Evolutionary conservation across 2,797 vertebrate genomes (phyloP).

Genomic region (Cryptoprocta ferox): DNA sequence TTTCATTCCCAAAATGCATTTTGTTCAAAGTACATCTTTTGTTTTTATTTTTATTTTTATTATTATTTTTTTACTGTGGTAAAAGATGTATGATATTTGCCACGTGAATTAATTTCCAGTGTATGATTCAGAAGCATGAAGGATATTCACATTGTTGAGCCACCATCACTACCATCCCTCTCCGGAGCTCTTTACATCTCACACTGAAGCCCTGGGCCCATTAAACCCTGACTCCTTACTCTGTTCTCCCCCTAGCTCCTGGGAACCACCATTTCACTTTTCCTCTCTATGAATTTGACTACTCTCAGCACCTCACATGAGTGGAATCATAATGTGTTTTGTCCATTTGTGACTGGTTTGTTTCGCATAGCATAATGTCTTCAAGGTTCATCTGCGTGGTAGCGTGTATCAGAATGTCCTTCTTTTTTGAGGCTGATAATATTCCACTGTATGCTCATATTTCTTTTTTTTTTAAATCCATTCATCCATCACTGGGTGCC

Average conservation of each 20-base stretch:
- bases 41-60: neutral
- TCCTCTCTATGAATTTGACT: neutral
- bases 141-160: neutral
- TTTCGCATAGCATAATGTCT: neutral
- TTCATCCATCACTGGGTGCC: neutral
- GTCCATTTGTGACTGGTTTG: neutral
- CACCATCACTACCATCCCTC: neutral
- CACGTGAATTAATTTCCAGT: neutral
- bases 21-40: neutral
- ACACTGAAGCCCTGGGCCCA: neutral
- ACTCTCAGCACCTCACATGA: neutral
- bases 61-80: neutral
- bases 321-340: neutral
- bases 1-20: neutral
- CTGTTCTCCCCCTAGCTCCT: rapidly evolving
- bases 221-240: neutral
- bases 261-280: neutral
- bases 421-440: neutral
- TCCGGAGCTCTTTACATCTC: neutral
- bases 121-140: neutral
- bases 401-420: neutral
- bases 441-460: neutral
- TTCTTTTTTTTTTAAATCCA: neutral
- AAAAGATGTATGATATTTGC: neutral
- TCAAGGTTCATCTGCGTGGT: neutral